Evolutionary conservation across 2,113 vertebrate genomes (phyloP), one percentile per base, ranked within the genome.

Genomic region (Podarcis raffonei): DNA sequence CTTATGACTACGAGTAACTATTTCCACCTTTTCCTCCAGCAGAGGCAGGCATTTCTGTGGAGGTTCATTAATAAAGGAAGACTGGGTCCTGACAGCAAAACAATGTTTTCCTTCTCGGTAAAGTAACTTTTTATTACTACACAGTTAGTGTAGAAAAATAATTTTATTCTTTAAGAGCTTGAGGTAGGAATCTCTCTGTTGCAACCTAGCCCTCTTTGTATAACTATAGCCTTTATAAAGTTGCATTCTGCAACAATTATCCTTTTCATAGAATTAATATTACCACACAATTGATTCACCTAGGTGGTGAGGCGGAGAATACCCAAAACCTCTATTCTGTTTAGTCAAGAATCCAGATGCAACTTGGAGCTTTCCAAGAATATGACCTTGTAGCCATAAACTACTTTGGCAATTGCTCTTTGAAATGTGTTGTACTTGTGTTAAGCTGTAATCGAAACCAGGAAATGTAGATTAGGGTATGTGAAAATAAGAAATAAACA

Each of bases 21-120:
- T 83, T 77, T 4, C n/a, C 2, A 13, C 37, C 7, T 81, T 87
- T 90, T 23, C 15, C 16, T 8, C 65, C 71, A 86, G 59, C 91
- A 99, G 98, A 95, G 97, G 98, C 79, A 96, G 94, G 89, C 98
- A 99, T 97, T 98, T 98, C 96, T 99, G 99, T 68, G 99, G 99
- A 83, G 99, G 99, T n/a, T 98, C 99, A 59, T 95, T 99, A 91
- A 97, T 99, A 95, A 97, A 98, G 91, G 98, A 99, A 84, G 97
- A 98, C 88, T 99, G 99, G 99, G 98, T 99, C 78, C 97, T 99
- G 91, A 99, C 99, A 23, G 98, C 98, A 94, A 98, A 98, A 83
- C 98, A 99, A 82, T 99, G 99, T 93, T 99, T 99, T 94, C 98
- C 98, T 81, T 99, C 99, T 89, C 97, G 99, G 99, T 99, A 98